These are phyloP conservation scores for Patella pellucida DNA, from an alignment of 2,888 invertebrate genomes.

Conservation along the genomic window DNA sequence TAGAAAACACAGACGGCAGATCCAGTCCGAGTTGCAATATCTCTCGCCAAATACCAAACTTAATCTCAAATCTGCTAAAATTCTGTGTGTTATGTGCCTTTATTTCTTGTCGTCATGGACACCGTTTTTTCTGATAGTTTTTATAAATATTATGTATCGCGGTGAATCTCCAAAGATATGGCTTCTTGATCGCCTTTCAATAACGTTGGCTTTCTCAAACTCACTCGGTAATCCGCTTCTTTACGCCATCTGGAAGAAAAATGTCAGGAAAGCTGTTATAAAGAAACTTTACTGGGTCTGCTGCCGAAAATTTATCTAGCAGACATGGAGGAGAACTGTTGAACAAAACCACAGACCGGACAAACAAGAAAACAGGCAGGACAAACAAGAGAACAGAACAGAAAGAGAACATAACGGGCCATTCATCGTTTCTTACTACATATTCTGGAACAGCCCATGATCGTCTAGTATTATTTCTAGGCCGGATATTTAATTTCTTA, in stretches of 20 bases:
- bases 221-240: constrained; percentile 19
- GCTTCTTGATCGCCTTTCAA: not conserved
- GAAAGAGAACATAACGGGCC: too few species aligned
- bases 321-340: too few species aligned
- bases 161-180: not conserved
- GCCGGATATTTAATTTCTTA: too few species aligned
- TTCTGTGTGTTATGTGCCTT: constrained; percentile 11
- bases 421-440: too few species aligned
- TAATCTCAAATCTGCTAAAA: constrained; percentile 11
- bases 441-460: too few species aligned
- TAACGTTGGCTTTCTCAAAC: constrained; percentile 6
- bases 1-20: not conserved
- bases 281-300: too few species aligned
- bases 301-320: too few species aligned
- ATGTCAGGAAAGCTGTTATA: constrained; percentile 12
- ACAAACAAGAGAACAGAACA: too few species aligned
- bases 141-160: not conserved
- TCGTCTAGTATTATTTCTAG: too few species aligned
- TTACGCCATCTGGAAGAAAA: constrained; percentile 13
- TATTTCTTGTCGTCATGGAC: constrained; percentile 17
- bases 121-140: constrained; percentile 10
- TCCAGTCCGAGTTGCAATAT: not conserved
- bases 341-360: too few species aligned
- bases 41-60: not conserved
- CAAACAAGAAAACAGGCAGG: too few species aligned